These are phyloP conservation scores for Phrynosoma platyrhinos DNA, from an alignment of 2,113 vertebrate genomes.

Conservation along the genomic window DNA sequence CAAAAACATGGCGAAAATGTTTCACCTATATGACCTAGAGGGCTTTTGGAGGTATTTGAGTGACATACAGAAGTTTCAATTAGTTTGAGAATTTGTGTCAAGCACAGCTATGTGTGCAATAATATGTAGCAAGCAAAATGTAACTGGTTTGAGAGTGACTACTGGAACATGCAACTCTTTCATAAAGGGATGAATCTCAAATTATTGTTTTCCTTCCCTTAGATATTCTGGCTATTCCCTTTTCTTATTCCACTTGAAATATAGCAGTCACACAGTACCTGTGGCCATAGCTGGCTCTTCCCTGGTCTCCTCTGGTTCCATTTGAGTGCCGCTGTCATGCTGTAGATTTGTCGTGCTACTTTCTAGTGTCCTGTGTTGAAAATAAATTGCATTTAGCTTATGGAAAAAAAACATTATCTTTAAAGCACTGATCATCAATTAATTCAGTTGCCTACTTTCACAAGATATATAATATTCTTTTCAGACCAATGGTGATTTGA, in stretches of 20 bases:
- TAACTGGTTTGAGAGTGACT: not conserved
- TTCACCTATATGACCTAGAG: too few species aligned
- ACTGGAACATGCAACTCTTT: not conserved
- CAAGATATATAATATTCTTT: not conserved
- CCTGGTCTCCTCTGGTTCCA: not conserved
- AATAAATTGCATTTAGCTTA: not conserved
- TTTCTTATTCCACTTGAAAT: not conserved
- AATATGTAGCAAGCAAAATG: not conserved
- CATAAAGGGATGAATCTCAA: not conserved
- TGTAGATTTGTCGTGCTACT: not conserved
- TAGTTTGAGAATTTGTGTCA: not conserved
- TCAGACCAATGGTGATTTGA: not conserved
- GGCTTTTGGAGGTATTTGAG: not conserved
- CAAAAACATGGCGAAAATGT: too few species aligned
- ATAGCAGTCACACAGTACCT: not conserved
- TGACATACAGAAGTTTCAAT: not conserved
- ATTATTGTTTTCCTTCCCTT: not conserved
- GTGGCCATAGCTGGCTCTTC: not conserved
- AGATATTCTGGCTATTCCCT: not conserved
- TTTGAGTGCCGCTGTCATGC: not conserved
- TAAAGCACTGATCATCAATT: not conserved
- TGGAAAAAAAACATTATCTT: not conserved
- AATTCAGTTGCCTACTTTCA: not conserved
- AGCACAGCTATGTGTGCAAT: not conserved
- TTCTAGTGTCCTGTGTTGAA: constrained; percentile 25